Evolutionary conservation across 2,888 invertebrate species (phyloP), one percentile per base, ranked within the genome.

Genomic region (Parascotia fuliginaria): DNA sequence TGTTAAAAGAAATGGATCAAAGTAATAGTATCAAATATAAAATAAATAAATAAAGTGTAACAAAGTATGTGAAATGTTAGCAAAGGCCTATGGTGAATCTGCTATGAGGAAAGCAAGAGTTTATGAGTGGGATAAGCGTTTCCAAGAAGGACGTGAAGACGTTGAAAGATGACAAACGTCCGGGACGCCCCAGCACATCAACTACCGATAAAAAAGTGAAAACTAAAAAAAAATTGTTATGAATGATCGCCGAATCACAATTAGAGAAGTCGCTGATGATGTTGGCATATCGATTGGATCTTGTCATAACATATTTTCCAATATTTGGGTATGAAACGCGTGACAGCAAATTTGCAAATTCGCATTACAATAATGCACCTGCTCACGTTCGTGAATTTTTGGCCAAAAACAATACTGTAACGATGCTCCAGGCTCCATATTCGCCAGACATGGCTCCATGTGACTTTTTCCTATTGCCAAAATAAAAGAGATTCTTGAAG

Each of bases 101-200:
- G 12, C 15, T 41, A 12, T 41, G 22, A 32, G 41, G 24, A 37
- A 37, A 40, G 15, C 2, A 14, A 29, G 15, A 16, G 29, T 40
- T 40, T 40, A 28, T 15, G 28, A 28, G 29, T 34, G 39, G 28
- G 14, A 40, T 15, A 29, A 40, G 15, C 28, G 28, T 28, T 40
- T 29, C 15, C 39, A 22, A 37, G 37, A 22, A 12, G 24, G 41
- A 12, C 22, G 41, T 13, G 22, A 42, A 36, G 34, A 46, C 12
- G 34, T 33, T 33, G 34, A 46, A 40, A 19, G 39, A 46, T 40
- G 33, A 46, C 36, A 36, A 40, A 9, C 40, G 27, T 40, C 16
- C 27, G 12, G 39, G 36, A 42, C 47, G 42, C 29, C 37, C 37
- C 42, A 41, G 47, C 41, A 48, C 42, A 42, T 37, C 37, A 48